Conservation (phyloP, 2,113 vertebrate genomes). For the Myrmecobius fasciatus region DNA sequence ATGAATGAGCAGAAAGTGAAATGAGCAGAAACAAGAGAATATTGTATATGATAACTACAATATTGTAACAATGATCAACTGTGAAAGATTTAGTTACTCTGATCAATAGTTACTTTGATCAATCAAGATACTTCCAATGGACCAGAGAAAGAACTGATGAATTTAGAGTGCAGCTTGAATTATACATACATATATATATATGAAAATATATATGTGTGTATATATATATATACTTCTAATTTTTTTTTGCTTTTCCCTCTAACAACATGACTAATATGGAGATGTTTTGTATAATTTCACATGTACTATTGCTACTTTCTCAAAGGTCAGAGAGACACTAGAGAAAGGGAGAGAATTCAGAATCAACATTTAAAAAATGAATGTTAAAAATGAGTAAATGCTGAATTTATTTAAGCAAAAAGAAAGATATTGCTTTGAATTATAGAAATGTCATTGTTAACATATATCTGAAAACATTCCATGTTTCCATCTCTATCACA, state of each 20-base stretch:
- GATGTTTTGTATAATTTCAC: neutral
- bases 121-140: neutral
- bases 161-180: neutral
- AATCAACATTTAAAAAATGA: neutral
- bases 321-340: rapidly evolving
- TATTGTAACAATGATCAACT: neutral
- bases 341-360: neutral
- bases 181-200: neutral
- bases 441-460: neutral
- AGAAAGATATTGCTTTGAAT: neutral
- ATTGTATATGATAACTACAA: neutral
- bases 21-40: neutral
- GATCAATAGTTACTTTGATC: neutral
- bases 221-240: no score
- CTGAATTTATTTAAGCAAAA: neutral
- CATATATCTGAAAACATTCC: neutral
- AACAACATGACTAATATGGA: neutral
- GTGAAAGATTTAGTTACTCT: neutral
- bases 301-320: neutral
- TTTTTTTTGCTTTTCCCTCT: neutral
- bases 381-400: neutral
- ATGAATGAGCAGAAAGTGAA: neutral
- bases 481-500: neutral
- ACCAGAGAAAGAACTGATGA: neutral
- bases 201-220: no score